Conservation (phyloP, 2,797 vertebrate species). For the Crenichthys baileyi region DNA sequence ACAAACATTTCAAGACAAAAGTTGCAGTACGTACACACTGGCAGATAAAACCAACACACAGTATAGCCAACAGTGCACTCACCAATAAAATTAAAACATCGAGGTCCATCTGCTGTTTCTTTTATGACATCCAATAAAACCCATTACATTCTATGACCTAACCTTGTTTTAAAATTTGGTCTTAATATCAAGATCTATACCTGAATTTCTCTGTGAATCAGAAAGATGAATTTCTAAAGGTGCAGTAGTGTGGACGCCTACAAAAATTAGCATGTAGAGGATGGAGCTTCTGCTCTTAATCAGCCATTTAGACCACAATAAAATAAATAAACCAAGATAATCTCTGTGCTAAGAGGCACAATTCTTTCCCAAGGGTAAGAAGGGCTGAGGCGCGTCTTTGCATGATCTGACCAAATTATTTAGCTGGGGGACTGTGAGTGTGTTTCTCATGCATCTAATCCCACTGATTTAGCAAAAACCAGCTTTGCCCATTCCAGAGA, state of each 20-base stretch:
- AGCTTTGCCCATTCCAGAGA: constrained; percentile 77
- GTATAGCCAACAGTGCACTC: not conserved
- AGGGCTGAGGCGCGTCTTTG: constrained; percentile 45
- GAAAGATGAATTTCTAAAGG: not conserved
- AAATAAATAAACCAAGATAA: constrained; percentile 30
- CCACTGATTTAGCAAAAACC: constrained; percentile 79
- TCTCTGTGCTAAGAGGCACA: constrained; percentile 28
- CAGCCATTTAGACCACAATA: constrained; percentile 32
- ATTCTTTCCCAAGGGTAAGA: constrained; percentile 36
- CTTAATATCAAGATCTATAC: not conserved
- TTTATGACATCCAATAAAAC: not conserved
- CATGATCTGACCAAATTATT: constrained; percentile 74
- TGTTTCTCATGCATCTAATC: constrained; percentile 79
- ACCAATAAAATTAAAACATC: not conserved
- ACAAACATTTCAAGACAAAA: not conserved
- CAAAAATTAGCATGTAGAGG: not conserved
- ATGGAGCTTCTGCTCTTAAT: not conserved
- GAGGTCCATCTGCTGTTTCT: not conserved
- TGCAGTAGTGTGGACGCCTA: not conserved
- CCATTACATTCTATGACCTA: not conserved
- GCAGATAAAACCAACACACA: too few species aligned
- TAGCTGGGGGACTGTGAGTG: constrained; percentile 49
- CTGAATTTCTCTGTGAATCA: not conserved
- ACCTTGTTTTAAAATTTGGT: not conserved
- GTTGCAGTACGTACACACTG: too few species aligned